A percentile compares a stretch with the other conserved stretches of the same genome.
These are phyloP conservation scores for Parazoanthus darwini DNA, from an alignment of 92 coral and sea anemone genomes.

Conservation along the genomic window DNA sequence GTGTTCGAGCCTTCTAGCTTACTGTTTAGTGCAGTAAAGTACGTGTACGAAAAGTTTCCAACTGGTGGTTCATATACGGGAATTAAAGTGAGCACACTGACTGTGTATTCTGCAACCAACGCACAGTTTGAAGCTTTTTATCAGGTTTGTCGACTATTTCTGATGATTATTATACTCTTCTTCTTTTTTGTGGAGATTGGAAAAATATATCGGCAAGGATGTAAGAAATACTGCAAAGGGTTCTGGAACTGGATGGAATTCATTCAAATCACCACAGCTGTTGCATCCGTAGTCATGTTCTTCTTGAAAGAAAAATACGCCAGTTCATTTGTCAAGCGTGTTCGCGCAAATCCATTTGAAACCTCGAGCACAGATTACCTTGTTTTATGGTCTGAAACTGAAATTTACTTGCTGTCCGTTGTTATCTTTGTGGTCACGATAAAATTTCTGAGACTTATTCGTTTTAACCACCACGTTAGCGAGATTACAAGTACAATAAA, in stretches of 20 bases:
- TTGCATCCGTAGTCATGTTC: slow-evolving; percentile 60
- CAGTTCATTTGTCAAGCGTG: slow-evolving; percentile 62
- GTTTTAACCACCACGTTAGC: slow-evolving; percentile 69
- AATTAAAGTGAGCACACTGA: slow-evolving; percentile 55
- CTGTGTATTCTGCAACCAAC: slow-evolving; percentile 69
- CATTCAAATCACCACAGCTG: slow-evolving; percentile 62
- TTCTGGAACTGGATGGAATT: slow-evolving; percentile 85
- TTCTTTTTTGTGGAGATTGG: slow-evolving; percentile 59
- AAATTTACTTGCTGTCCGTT: slow-evolving; percentile 67
- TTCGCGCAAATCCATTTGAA: slow-evolving; percentile 68
- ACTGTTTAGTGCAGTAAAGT: slow-evolving; percentile 65
- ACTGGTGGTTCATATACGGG: slow-evolving; percentile 65
- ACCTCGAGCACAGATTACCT: slow-evolving; percentile 79
- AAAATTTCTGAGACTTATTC: slow-evolving; percentile 61
- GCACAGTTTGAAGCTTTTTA: slow-evolving; percentile 51
- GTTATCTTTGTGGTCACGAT: slow-evolving; percentile 72
- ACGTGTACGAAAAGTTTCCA: slow-evolving; percentile 68
- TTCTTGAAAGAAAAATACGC: slow-evolving; percentile 70
- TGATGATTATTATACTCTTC: slow-evolving; percentile 69
- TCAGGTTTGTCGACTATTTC: slow-evolving; percentile 60
- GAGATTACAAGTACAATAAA: slow-evolving; percentile 73
- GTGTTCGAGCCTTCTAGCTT: slow-evolving; percentile 73
- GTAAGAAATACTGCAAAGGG: slow-evolving; percentile 49
- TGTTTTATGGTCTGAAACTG: slow-evolving; percentile 65
- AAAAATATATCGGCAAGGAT: slow-evolving; percentile 53